Base-by-base conservation (phyloP, 2,113 vertebrate genomes). In the Leptobrachium leishanense region DNA sequence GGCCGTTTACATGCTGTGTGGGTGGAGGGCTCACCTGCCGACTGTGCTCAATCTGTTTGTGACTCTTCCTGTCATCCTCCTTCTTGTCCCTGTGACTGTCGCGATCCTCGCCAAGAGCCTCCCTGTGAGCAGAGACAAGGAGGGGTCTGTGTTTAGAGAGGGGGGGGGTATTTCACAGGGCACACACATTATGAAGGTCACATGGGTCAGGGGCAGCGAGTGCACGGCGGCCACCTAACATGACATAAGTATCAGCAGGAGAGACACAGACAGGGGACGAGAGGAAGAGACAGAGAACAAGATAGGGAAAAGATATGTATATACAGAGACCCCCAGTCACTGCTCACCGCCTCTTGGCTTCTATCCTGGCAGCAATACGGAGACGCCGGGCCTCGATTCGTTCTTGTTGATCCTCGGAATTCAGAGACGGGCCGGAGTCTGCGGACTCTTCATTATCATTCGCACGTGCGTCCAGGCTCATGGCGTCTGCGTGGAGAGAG, bases 321-420 rank as follows among this genome's bases (percentile, higher is more conserved):
- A 31, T 1, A 31, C 6, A 59, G 11, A 31, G 20, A 31, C 20
- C 20, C 20, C 20, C 20, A 31, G 20, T 31, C 20, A 31, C 20
- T 31, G 0, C 42, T 87, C 81, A 94, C 94, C 93, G 85, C 81
- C 84, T 86, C 81, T 86, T 86, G 59, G 86, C 85, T 57, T 91
- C 91, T 13, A 83, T 68, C 44, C 92, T 88, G 3, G 81, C 83
- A 0, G 87, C 84, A 53, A 92, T 89, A 20, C 93, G 91, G 10
- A 85, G 84, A 5, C 92, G 90, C 15, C 93, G 89, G 2, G 90
- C 92, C 62, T 83, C 85, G 63, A 94, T 93, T 9, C 94, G 88
- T 76, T 94, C 90, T 64, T 89, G 84, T 2, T 76, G 73, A 7
- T 88, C 87, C 13, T 88, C 86, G 0, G 83, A 87, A 12, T 84